Conservation (phyloP, 2,888 invertebrate species). For the Heliconius charithonia region DNA sequence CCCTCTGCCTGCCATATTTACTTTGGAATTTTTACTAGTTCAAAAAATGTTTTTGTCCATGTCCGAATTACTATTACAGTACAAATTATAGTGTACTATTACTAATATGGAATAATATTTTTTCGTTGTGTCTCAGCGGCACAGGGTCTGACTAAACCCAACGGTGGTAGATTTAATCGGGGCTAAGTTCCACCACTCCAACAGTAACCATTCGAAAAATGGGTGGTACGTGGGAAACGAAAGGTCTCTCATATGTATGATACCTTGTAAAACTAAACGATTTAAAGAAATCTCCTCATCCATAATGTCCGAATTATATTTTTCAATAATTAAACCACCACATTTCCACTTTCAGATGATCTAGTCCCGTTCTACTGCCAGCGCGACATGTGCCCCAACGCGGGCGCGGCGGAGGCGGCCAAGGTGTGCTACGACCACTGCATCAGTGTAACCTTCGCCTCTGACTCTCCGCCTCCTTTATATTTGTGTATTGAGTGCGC, state of each 20-base stretch:
- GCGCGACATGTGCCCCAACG: conserved; percentile 94
- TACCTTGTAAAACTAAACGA: too few species aligned
- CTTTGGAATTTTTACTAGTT: neutral
- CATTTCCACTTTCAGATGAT: conserved; percentile 82
- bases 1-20: neutral
- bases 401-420: conserved; percentile 92
- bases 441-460: conserved; percentile 93
- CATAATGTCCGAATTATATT: neutral
- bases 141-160: too few species aligned
- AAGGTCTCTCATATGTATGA: too few species aligned
- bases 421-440: conserved; percentile 97
- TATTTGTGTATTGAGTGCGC: conserved; percentile 98
- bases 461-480: conserved; percentile 95
- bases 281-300: too few species aligned
- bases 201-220: too few species aligned
- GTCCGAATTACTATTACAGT: too few species aligned
- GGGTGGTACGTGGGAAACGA: too few species aligned
- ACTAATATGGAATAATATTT: too few species aligned
- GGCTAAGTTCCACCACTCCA: too few species aligned
- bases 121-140: too few species aligned
- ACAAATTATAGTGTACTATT: too few species aligned
- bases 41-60: neutral
- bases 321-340: neutral
- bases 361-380: conserved; percentile 93
- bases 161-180: too few species aligned